phyloP scores from a whole-genome alignment of 1,140 invertebrate species.

The Varroa destructor region DNA sequence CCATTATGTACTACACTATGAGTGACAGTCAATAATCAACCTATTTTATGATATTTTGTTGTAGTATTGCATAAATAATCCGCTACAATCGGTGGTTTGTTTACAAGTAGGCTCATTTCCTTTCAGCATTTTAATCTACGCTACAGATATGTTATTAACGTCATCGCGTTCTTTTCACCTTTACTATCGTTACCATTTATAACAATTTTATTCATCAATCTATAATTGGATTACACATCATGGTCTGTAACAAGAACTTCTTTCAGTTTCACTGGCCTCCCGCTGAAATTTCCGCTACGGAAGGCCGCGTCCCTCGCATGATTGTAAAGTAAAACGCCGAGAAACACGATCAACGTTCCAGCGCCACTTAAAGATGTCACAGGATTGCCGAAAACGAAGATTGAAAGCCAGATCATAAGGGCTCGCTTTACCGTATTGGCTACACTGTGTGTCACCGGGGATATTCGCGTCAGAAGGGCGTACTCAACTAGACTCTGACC shows the following conservation, averaged over 20 bases:
- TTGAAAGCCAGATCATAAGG: constrained; percentile 66
- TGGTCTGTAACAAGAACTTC: constrained; percentile 23
- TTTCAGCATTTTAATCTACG: too few relatives aligned
- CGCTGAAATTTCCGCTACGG: not conserved
- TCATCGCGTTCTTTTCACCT: not conserved
- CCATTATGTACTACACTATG: too few relatives aligned
- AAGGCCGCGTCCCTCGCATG: constrained; percentile 43
- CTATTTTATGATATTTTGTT: too few relatives aligned
- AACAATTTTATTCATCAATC: not conserved
- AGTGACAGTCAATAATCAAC: too few relatives aligned
- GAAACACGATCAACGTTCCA: constrained; percentile 58
- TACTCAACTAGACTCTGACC: constrained; percentile 75
- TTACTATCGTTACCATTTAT: not conserved
- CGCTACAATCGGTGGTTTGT: too few relatives aligned
- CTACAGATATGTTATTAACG: too few relatives aligned
- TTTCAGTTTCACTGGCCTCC: constrained; percentile 1
- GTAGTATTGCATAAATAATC: too few relatives aligned
- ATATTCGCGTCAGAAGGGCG: constrained; percentile 70
- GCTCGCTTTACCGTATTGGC: constrained; percentile 71
- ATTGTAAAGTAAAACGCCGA: constrained; percentile 64
- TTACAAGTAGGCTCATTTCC: too few relatives aligned
- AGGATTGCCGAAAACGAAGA: constrained; percentile 63
- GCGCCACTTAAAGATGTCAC: constrained; percentile 61
- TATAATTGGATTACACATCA: not conserved
- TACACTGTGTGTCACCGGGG: constrained; percentile 67